Percentiles rank a stretch among this genome's conserved stretches.
Evolutionary conservation across 1,140 invertebrate species (phyloP).

Genomic region (Lysiphlebus fabarum): DNA sequence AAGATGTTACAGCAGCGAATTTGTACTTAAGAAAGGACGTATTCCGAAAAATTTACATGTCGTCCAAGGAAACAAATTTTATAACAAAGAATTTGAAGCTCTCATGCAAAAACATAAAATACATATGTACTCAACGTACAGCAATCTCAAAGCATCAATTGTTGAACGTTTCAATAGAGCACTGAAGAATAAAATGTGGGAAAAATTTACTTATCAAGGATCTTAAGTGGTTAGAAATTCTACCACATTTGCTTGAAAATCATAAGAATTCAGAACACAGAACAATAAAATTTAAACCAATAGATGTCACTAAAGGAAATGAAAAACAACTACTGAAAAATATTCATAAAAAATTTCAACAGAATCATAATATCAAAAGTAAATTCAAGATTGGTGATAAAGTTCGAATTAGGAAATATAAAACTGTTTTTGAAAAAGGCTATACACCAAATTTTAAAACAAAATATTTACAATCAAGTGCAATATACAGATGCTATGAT

Average conservation of each 20-base stretch:
- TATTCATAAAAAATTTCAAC: background rate
- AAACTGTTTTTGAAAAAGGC: conserved; percentile 17
- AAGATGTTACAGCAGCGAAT: conserved; percentile 12
- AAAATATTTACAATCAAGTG: conserved; percentile 1
- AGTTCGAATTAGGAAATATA: conserved; percentile 16
- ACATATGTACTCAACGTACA: conserved; percentile 15
- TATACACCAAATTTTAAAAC: conserved; percentile 13
- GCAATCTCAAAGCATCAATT: background rate
- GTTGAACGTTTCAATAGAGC: conserved; percentile 11
- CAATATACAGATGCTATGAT: conserved; percentile 2
- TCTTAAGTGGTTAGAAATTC: conserved; percentile 14
- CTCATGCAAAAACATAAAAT: conserved; percentile 11
- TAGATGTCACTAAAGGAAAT: conserved; percentile 8
- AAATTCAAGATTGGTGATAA: conserved; percentile 18
- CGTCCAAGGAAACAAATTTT: conserved; percentile 18
- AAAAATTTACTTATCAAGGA: conserved; percentile 5
- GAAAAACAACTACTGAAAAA: background rate
- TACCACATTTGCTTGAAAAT: background rate
- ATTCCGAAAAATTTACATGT: conserved; percentile 20
- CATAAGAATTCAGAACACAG: conserved; percentile 18
- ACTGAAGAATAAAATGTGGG: conserved; percentile 12
- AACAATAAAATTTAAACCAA: conserved; percentile 12
- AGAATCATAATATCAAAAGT: background rate
- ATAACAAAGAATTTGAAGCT: conserved; percentile 19
- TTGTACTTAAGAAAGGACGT: background rate